Conservation (phyloP, 2,797 vertebrate species). For the Scyliorhinus canicula region DNA sequence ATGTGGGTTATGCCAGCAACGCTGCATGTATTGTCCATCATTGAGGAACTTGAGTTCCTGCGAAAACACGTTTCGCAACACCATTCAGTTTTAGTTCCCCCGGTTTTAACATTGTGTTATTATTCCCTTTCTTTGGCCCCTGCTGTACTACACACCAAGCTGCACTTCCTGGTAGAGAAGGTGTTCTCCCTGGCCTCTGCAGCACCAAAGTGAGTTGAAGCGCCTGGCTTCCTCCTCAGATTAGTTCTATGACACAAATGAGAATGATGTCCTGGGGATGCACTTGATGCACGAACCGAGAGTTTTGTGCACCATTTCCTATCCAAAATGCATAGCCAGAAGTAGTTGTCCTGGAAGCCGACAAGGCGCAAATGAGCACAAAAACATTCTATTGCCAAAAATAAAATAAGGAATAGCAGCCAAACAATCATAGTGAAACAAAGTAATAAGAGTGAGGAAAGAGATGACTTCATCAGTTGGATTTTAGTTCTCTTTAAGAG, state of each 20-base stretch:
- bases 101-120: not conserved
- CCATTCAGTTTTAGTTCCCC: conserved; percentile 4
- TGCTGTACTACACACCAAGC: not conserved
- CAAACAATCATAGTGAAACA: not conserved
- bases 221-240: not conserved
- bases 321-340: not conserved
- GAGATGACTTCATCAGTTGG: conserved; percentile 1
- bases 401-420: not conserved
- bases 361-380: not conserved
- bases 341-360: not conserved
- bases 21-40: not conserved
- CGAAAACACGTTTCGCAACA: not conserved
- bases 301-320: not conserved
- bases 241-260: not conserved
- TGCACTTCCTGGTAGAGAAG: too few species aligned
- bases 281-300: not conserved
- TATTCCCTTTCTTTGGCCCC: not conserved
- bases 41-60: not conserved
- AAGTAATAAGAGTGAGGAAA: not conserved
- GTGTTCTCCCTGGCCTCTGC: not conserved
- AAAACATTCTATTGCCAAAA: not conserved
- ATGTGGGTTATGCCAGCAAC: not conserved
- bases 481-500: not conserved
- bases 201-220: not conserved
- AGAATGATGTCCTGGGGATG: not conserved